Percentiles rank a stretch among this genome's conserved stretches.
Evolutionary conservation across 2,888 invertebrate genomes (phyloP).

Genomic region (Gastrophysa polygoni): DNA sequence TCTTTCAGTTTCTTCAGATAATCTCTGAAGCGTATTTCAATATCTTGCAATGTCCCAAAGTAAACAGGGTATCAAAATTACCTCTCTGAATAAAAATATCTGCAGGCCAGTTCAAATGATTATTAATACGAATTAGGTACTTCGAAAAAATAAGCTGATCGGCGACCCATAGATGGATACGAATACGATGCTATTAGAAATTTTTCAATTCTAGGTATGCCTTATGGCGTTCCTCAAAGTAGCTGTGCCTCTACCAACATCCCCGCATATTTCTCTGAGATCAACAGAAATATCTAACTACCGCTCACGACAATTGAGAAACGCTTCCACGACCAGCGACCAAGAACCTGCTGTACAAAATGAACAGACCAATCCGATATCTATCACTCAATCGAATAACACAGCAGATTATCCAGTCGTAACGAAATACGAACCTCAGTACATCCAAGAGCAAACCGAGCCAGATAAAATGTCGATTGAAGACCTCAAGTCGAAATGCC

Average conservation of each 20-base stretch:
- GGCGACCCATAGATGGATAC: no score
- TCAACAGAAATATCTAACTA: neutral
- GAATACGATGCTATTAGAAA: no score
- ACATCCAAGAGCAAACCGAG: conserved; percentile 33
- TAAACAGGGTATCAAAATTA: no score
- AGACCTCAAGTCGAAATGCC: conserved; percentile 48
- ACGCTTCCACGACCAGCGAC: neutral
- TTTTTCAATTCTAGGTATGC: neutral
- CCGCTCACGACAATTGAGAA: neutral
- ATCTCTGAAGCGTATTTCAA: no score
- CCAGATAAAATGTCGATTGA: conserved; percentile 39
- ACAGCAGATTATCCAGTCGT: conserved; percentile 37
- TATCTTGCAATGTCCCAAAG: no score
- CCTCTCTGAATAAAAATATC: no score
- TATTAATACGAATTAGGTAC: no score
- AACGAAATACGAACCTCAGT: conserved; percentile 36
- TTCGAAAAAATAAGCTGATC: no score
- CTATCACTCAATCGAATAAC: conserved; percentile 1
- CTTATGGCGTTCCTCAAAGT: neutral
- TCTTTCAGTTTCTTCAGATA: no score
- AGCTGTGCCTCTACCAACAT: neutral
- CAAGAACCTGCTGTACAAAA: neutral
- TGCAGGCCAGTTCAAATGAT: no score
- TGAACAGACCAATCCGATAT: neutral
- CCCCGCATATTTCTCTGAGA: neutral